phyloP scores from a whole-genome alignment of 1,140 invertebrate species.

The Zaprionus africanus region DNA sequence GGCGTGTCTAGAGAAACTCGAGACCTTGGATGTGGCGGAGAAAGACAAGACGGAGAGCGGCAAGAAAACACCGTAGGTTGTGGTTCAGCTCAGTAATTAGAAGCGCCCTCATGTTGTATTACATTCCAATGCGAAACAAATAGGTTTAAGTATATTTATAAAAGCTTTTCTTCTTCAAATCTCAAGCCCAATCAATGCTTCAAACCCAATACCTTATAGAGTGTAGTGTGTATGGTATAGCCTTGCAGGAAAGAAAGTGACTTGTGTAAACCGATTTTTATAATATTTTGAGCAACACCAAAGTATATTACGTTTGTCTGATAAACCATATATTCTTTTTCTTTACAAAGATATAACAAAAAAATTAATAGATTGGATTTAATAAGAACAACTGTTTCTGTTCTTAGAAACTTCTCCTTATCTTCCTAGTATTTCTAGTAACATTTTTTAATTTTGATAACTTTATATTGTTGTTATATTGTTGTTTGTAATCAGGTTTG shows the following conservation, averaged over 20 bases:
- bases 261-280: not conserved
- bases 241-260: not conserved
- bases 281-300: not conserved
- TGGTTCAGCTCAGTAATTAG: not conserved
- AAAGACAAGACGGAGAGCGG: not conserved
- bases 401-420: too few species aligned
- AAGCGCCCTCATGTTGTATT: not conserved
- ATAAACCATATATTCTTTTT: too few species aligned
- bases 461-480: too few species aligned
- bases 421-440: too few species aligned
- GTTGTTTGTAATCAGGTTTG: too few species aligned
- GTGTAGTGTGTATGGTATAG: not conserved
- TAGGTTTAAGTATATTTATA: not conserved
- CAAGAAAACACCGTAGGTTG: constrained; percentile 3
- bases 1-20: constrained; percentile 55
- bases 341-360: too few species aligned
- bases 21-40: constrained; percentile 62
- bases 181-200: not conserved
- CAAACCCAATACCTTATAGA: not conserved
- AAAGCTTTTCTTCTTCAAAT: not conserved
- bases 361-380: too few species aligned
- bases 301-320: not conserved
- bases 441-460: too few species aligned
- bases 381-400: too few species aligned
- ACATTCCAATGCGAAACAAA: constrained; percentile 3